Conservation (phyloP, 2,888 invertebrate species). For the Polydesmus complanatus region DNA sequence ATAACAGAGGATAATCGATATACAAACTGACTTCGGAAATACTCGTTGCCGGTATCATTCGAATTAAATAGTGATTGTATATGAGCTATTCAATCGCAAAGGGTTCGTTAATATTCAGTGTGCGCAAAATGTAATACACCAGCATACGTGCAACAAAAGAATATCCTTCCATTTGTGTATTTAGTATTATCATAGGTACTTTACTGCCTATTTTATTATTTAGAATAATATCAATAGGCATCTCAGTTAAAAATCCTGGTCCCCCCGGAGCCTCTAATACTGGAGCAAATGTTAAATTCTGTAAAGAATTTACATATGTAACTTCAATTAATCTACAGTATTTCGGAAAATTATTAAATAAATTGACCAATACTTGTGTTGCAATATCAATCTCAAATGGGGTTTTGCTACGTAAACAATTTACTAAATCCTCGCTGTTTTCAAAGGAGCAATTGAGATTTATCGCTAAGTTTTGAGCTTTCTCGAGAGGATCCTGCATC, state of each 20-base stretch:
- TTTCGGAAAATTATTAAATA: too few relatives aligned
- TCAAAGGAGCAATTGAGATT: background rate
- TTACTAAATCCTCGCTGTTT: background rate
- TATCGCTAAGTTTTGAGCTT: background rate
- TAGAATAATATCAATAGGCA: background rate
- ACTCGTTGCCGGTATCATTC: background rate
- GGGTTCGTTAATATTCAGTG: background rate
- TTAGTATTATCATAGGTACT: background rate
- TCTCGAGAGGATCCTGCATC: background rate
- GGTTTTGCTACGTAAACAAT: background rate
- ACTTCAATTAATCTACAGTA: too few relatives aligned
- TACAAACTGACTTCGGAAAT: background rate
- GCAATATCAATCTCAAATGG: background rate
- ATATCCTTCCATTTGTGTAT: background rate
- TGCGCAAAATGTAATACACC: background rate
- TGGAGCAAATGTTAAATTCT: too few relatives aligned
- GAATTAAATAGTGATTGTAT: background rate
- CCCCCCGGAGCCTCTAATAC: background rate
- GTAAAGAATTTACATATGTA: too few relatives aligned
- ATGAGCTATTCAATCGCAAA: background rate
- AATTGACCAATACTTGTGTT: too few relatives aligned
- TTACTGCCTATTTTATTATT: background rate
- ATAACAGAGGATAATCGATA: background rate
- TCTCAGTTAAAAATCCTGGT: background rate
- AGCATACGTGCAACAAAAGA: background rate